phyloP scores from a whole-genome alignment of 2,888 invertebrate genomes.

The Schizaphis graminum region DNA sequence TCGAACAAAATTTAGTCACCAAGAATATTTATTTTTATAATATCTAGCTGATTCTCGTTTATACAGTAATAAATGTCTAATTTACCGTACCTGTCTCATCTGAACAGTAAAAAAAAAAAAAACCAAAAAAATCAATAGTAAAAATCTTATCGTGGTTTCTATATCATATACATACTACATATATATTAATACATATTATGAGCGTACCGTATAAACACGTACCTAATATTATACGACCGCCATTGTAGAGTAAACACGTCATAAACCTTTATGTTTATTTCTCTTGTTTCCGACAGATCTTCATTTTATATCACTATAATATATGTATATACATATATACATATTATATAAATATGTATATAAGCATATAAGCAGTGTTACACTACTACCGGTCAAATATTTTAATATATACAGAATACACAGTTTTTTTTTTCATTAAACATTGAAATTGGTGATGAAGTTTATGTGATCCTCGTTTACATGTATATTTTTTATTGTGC shows the following conservation, averaged over 20 bases:
- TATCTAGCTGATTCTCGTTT: background rate
- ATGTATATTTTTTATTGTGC: background rate
- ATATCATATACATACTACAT: background rate
- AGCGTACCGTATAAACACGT: background rate
- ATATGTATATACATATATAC: background rate
- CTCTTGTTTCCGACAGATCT: constrained; percentile 48
- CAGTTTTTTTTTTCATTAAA: background rate
- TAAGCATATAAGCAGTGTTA: background rate
- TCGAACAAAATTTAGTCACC: background rate
- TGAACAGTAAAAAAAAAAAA: background rate
- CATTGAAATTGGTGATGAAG: background rate
- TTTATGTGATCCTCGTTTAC: constrained; percentile 13
- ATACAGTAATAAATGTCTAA: constrained; percentile 44
- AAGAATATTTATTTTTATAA: background rate
- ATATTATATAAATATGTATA: background rate
- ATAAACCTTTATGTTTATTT: constrained; percentile 60
- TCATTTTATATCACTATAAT: constrained; percentile 23
- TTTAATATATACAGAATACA: constrained; percentile 18
- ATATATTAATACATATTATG: background rate
- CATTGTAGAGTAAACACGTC: constrained; percentile 45
- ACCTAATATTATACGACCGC: constrained; percentile 36
- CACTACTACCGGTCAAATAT: background rate
- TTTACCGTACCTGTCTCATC: constrained; percentile 21
- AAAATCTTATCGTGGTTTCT: constrained; percentile 32
- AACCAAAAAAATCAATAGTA: constrained; percentile 30